These are phyloP conservation scores for Oegoconia quadripuncta DNA, from an alignment of 2,888 invertebrate genomes.

Conservation along the genomic window DNA sequence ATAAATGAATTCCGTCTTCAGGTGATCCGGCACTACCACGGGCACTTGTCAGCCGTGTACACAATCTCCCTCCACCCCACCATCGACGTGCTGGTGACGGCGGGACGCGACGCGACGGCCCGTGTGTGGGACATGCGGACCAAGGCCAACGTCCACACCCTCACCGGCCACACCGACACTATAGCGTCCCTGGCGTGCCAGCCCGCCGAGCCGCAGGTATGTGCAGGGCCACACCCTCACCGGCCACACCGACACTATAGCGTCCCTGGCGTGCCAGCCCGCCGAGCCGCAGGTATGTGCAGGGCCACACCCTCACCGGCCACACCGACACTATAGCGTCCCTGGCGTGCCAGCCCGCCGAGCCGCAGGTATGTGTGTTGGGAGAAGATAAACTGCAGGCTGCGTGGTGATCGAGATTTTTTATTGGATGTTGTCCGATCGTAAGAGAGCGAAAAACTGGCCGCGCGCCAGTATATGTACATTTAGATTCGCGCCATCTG, in stretches of 20 bases:
- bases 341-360: constrained; percentile 93
- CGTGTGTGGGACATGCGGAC: constrained; percentile 99
- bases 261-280: constrained; percentile 95
- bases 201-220: constrained; percentile 93
- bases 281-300: constrained; percentile 95
- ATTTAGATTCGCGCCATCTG: no score
- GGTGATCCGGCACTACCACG: constrained; percentile 98
- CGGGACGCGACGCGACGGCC: constrained; percentile 97
- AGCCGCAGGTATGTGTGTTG: constrained; percentile 43
- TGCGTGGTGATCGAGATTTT: no score
- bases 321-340: constrained; percentile 99
- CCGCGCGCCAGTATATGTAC: no score
- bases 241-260: constrained; percentile 98
- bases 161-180: constrained; percentile 97
- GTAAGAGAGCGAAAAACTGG: no score
- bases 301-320: constrained; percentile 96
- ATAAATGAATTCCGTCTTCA: no score
- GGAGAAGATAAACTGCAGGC: no score
- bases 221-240: constrained; percentile 97
- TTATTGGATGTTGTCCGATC: no score
- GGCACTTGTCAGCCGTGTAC: constrained; percentile 98
- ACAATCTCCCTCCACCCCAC: constrained; percentile 95
- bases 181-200: constrained; percentile 97
- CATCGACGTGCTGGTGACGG: constrained; percentile 95
- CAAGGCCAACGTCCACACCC: constrained; percentile 98